Base-by-base conservation (phyloP, 1,140 invertebrate species). In the Ladona fulva region DNA sequence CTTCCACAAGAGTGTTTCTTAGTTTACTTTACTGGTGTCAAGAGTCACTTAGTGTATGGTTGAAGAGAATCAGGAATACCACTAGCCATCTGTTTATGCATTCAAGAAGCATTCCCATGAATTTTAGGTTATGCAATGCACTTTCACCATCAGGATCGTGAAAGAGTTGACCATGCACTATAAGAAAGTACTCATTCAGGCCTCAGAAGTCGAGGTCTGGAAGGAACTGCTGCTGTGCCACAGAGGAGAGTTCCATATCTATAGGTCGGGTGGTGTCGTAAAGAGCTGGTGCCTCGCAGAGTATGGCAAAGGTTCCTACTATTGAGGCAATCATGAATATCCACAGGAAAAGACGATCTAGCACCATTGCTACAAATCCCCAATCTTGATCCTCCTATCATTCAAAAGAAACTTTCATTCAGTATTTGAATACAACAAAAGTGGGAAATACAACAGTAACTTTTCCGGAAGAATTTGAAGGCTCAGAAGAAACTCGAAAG, bases 321-420 rank as follows among this genome's bases (percentile, higher is more conserved):
- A 97, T 90, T 19, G 96, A 96, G 1, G 95, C 92, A 79, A 96
- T 94, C 75, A 92, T 91, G 86, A 99, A 99, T 24, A 99, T 92
- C 92, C 95, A 98, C 0, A 99, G 90, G 84, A 99, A 98, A 0
- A 99, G 87, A 24, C 98, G 90, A 85, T 99, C 98, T 79, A 99
- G 88, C 0, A 99, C 97, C 96, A 99, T 99, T 22, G 98, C 97
- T 6, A 99, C 97, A 85, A 98, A 99, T 76, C 97, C 97, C 98
- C 98, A 99, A 84, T 99, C 98, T 89, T 97, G 94, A 87, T 97
- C 95, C 85, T 97, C 94, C 95, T 97, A 85, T 79, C 85, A 83
- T 66, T 66, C 52, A 66, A 66, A 66, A 66, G 52, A 66, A 66
- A 66, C n/a, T 22, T 66, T 66, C n/a, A 19, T 66, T 66, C 52